Evolutionary conservation across 2,888 invertebrate species (phyloP).

Genomic region (Crocallis elinguaria): DNA sequence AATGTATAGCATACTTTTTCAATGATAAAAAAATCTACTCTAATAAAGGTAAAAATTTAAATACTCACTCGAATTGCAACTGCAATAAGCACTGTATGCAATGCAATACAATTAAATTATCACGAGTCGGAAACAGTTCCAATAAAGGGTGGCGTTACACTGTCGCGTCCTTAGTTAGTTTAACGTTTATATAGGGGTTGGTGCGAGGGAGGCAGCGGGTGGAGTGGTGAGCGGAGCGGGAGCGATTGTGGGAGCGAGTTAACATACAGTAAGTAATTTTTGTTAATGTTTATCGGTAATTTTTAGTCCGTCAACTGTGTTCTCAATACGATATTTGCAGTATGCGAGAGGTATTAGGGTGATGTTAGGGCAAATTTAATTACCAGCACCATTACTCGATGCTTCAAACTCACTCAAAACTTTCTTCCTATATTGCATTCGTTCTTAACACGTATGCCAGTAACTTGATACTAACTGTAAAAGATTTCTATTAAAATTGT

Average conservation of each 20-base stretch:
- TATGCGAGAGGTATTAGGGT: too few relatives aligned
- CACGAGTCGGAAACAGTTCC: conserved; percentile 20
- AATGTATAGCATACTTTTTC: neutral
- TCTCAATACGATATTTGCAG: too few relatives aligned
- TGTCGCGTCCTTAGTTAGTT: conserved; percentile 50
- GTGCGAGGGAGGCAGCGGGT: conserved; percentile 7
- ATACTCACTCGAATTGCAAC: conserved; percentile 3
- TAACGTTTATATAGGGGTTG: conserved; percentile 66
- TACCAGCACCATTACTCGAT: too few relatives aligned
- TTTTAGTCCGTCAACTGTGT: too few relatives aligned
- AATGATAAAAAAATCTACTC: neutral
- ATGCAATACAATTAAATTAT: neutral
- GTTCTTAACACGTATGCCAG: too few relatives aligned
- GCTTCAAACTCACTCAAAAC: too few relatives aligned
- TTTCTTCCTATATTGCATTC: too few relatives aligned
- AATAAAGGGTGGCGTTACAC: conserved; percentile 55
- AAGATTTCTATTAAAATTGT: too few relatives aligned
- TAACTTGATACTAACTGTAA: too few relatives aligned
- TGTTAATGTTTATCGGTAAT: too few relatives aligned
- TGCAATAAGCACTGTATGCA: neutral
- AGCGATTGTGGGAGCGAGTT: conserved; percentile 8
- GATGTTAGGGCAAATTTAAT: too few relatives aligned
- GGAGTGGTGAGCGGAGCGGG: conserved; percentile 6
- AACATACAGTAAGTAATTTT: too few relatives aligned
- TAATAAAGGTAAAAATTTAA: neutral